A percentile compares a stretch with the other conserved stretches of the same genome.
Conservation (phyloP, 2,888 invertebrate species). For the Yponomeuta cagnagella region DNA sequence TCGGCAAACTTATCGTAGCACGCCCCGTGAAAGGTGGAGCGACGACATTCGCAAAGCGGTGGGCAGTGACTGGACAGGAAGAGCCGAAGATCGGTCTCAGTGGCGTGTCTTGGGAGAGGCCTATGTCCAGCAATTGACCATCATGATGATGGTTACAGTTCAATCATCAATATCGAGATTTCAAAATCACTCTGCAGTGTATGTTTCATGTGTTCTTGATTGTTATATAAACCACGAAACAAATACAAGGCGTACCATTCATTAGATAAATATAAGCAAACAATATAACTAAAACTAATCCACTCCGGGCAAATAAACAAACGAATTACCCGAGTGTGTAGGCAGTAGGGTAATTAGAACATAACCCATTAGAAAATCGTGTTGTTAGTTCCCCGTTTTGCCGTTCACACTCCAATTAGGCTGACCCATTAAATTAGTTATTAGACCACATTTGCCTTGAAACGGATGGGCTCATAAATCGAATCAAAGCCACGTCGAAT, state of each 20-base stretch:
- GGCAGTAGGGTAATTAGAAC: not conserved
- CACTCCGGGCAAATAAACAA: constrained; percentile 3
- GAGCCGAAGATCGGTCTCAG: too few species aligned
- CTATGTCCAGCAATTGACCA: too few species aligned
- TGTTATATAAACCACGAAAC: too few species aligned
- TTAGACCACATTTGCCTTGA: not conserved
- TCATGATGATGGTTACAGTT: too few species aligned
- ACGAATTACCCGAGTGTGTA: constrained; percentile 11
- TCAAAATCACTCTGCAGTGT: too few species aligned
- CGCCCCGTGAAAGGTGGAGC: too few species aligned
- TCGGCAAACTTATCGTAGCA: too few species aligned
- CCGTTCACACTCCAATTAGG: not conserved
- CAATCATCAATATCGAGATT: too few species aligned
- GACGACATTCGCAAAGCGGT: too few species aligned
- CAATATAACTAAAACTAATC: not conserved
- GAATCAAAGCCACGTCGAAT: not conserved
- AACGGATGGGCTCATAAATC: not conserved
- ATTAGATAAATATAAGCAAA: not conserved
- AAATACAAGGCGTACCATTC: not conserved
- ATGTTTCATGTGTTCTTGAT: too few species aligned
- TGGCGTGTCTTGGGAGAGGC: too few species aligned
- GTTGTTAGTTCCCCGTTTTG: not conserved
- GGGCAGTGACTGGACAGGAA: too few species aligned
- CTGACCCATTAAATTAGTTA: not conserved
- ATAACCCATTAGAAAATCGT: not conserved